phyloP scores from a whole-genome alignment of 2,797 vertebrate species.

The Sebastes taczanowskii region DNA sequence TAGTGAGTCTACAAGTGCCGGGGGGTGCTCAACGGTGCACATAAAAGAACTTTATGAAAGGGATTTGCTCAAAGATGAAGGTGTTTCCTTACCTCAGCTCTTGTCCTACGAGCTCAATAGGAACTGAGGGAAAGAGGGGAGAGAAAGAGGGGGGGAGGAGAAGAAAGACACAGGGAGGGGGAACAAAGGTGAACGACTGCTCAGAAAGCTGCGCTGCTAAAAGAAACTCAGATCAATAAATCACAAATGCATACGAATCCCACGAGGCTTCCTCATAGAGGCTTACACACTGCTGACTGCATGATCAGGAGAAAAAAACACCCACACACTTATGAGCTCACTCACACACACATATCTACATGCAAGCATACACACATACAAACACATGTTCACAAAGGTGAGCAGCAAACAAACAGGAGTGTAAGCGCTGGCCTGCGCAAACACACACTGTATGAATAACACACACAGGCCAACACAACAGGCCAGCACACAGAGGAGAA shows the following conservation, averaged over 20 bases:
- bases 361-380: slow-evolving; percentile 1
- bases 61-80: slow-evolving; percentile 61
- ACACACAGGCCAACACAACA: slow-evolving; percentile 10
- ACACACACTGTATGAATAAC: not conserved
- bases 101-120: slow-evolving; percentile 89
- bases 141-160: not conserved
- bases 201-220: slow-evolving; percentile 67
- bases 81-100: slow-evolving; percentile 89
- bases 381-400: slow-evolving; percentile 2
- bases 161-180: slow-evolving; percentile 29
- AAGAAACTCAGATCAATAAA: slow-evolving; percentile 82
- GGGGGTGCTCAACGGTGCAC: slow-evolving; percentile 25
- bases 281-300: slow-evolving; percentile 65
- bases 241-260: slow-evolving; percentile 76
- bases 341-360: slow-evolving; percentile 19
- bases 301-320: slow-evolving; percentile 53
- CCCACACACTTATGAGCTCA: slow-evolving; percentile 7
- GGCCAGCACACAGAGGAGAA: slow-evolving; percentile 20
- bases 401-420: slow-evolving; percentile 41
- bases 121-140: slow-evolving; percentile 75
- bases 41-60: slow-evolving; percentile 66
- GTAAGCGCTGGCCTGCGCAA: not conserved
- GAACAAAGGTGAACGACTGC: slow-evolving; percentile 74
- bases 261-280: slow-evolving; percentile 62
- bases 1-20: slow-evolving; percentile 20